Conservation (phyloP, 1,140 invertebrate genomes). For the Neodiprion fabricii region DNA sequence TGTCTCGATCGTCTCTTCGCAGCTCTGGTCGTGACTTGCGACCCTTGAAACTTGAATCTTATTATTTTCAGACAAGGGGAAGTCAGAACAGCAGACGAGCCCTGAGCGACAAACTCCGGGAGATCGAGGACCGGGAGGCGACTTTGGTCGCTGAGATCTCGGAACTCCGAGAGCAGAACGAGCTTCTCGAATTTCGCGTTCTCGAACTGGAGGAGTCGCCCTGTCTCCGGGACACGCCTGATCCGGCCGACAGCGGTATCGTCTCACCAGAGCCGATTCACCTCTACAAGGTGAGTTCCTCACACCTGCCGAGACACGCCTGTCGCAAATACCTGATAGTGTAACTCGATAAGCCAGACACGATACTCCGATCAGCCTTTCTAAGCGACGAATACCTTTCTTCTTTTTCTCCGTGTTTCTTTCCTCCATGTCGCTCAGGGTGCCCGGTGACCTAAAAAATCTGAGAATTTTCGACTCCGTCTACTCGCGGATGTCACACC, state of each 20-base stretch:
- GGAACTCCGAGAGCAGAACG: conserved; percentile 62
- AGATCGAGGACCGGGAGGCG: conserved; percentile 56
- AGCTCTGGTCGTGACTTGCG: conserved; percentile 10
- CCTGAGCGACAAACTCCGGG: conserved; percentile 46
- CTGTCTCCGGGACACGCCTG: conserved; percentile 41
- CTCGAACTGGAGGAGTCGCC: conserved; percentile 58
- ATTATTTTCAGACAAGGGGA: conserved; percentile 39
- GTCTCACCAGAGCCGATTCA: conserved; percentile 51
- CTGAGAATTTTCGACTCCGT: no score
- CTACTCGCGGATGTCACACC: no score
- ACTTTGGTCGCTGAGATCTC: conserved; percentile 56
- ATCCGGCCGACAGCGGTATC: conserved; percentile 49
- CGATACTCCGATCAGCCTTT: no score
- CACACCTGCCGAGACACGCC: neutral
- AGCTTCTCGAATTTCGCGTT: conserved; percentile 61
- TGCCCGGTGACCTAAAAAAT: no score
- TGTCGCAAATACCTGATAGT: neutral
- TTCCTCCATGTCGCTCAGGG: no score
- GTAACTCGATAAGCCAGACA: neutral
- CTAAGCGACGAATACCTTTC: no score
- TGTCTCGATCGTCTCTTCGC: conserved; percentile 4
- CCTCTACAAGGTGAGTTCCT: conserved; percentile 41
- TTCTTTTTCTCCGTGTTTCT: no score
- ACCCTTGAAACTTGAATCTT: conserved; percentile 14
- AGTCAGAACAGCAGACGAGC: conserved; percentile 45